A percentile compares a stretch with the other conserved stretches of the same genome.
Conservation (phyloP, 2,797 vertebrate genomes). For the Catharus ustulatus region DNA sequence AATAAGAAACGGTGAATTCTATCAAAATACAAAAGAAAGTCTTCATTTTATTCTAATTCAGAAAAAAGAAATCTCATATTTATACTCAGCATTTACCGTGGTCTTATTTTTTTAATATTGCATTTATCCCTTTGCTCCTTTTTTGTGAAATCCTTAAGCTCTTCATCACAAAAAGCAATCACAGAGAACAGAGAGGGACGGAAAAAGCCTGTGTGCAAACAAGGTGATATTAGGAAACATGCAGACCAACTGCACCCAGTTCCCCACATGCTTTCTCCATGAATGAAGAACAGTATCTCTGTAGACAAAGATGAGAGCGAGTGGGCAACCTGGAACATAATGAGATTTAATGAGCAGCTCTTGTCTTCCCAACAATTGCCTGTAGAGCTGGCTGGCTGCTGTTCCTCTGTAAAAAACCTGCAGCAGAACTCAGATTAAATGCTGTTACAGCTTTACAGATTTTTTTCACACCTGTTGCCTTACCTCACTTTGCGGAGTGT, state of each 20-base stretch:
- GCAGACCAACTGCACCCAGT: neutral
- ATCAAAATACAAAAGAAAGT: neutral
- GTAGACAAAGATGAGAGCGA: neutral
- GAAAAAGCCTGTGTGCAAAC: neutral
- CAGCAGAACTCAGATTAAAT: conserved; percentile 65
- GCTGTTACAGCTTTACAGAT: conserved; percentile 45
- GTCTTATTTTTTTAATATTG: neutral
- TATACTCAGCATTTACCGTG: neutral
- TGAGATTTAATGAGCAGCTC: neutral
- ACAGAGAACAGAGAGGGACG: neutral
- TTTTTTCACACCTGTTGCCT: conserved; percentile 81
- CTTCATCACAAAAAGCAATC: neutral
- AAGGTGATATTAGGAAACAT: neutral
- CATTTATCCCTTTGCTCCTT: neutral
- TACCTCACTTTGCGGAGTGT: conserved; percentile 82
- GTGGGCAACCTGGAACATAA: conserved; percentile 29
- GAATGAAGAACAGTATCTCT: neutral
- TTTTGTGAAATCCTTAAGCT: neutral
- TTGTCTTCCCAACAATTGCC: neutral
- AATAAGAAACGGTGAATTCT: neutral
- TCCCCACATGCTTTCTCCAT: neutral
- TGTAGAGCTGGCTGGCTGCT: conserved; percentile 10
- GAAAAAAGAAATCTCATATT: neutral
- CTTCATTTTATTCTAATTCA: conserved; percentile 6
- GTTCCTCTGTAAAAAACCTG: conserved; percentile 52